Percentiles rank a stretch among this genome's conserved stretches.
phyloP scores from a whole-genome alignment of 2,797 vertebrate genomes.

The Chiroxiphia lanceolata region DNA sequence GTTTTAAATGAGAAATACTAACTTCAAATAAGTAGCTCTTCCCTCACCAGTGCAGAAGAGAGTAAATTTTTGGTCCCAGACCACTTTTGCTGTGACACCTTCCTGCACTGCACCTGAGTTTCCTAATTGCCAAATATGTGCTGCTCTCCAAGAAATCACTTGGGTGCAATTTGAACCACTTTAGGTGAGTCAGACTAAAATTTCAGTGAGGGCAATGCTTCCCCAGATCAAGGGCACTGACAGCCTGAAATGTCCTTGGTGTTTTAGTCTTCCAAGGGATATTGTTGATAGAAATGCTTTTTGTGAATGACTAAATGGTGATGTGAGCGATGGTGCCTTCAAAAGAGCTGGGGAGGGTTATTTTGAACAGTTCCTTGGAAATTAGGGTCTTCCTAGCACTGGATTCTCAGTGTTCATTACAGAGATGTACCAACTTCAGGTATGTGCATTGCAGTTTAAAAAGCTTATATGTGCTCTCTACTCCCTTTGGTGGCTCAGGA shows the following conservation, averaged over 20 bases:
- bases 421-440: neutral
- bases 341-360: neutral
- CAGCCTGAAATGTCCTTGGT: neutral
- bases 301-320: neutral
- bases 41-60: neutral
- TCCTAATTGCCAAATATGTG: neutral
- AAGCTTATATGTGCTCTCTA: neutral
- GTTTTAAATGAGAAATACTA: neutral
- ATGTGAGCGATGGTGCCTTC: neutral
- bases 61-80: neutral
- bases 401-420: neutral
- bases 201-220: neutral
- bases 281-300: slow-evolving; percentile 1
- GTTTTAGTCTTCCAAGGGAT: neutral
- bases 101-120: neutral
- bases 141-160: neutral
- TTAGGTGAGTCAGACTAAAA: neutral
- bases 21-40: neutral
- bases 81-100: neutral
- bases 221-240: neutral
- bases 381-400: neutral
- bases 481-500: neutral
- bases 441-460: neutral
- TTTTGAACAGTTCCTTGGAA: neutral
- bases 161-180: neutral